Evolutionary conservation across 1,140 invertebrate species (phyloP).

Genomic region (Zophobas atratus): DNA sequence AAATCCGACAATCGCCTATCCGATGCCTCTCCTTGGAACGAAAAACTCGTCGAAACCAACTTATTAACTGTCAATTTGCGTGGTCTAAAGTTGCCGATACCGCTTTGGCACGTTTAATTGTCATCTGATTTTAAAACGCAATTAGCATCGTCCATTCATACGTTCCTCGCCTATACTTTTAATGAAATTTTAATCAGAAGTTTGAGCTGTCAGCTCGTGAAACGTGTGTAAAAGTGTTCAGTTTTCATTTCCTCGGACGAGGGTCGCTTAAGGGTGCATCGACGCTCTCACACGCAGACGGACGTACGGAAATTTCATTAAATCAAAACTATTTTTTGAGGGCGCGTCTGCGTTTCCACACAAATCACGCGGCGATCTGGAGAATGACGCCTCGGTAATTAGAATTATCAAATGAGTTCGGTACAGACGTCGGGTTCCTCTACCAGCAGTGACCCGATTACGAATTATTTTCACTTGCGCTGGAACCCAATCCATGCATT

Average conservation of each 20-base stretch:
- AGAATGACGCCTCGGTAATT: conserved; percentile 49
- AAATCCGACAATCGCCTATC: neutral
- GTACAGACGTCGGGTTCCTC: too few species aligned
- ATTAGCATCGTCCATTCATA: conserved; percentile 22
- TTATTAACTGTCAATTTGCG: conserved; percentile 15
- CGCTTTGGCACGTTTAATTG: conserved; percentile 29
- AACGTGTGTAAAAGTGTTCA: conserved; percentile 58
- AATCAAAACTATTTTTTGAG: conserved; percentile 33
- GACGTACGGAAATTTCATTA: conserved; percentile 31
- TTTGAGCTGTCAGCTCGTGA: conserved; percentile 57
- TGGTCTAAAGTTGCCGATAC: conserved; percentile 23
- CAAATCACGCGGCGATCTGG: conserved; percentile 62
- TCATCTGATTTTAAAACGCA: conserved; percentile 40
- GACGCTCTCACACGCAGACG: conserved; percentile 25
- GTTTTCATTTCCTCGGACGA: conserved; percentile 59
- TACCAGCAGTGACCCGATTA: too few species aligned
- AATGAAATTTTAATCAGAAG: conserved; percentile 64
- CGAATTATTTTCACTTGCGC: too few species aligned
- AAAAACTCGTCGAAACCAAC: neutral
- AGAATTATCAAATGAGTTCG: too few species aligned
- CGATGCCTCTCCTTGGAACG: neutral
- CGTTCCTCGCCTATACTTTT: conserved; percentile 55
- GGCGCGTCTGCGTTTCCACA: conserved; percentile 39
- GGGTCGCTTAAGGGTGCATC: conserved; percentile 60
- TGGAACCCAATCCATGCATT: too few species aligned